Evolutionary conservation across 2,113 vertebrate species (phyloP).

Genomic region (Percina caprodes): DNA sequence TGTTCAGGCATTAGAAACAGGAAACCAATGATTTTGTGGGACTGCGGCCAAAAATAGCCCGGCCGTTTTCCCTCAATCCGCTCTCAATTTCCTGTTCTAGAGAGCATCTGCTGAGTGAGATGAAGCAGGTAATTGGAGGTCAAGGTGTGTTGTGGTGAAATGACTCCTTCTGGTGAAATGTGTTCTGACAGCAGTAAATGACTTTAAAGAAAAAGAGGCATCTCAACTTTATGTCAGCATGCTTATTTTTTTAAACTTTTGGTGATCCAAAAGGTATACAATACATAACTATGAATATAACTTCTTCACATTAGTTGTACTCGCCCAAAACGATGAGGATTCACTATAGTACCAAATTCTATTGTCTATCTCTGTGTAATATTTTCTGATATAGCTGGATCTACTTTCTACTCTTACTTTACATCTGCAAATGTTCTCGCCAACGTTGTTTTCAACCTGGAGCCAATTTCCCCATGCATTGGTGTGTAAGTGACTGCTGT

Average conservation of each 20-base stretch:
- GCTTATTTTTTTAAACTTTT: too few species aligned
- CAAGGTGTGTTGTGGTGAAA: conserved; percentile 22
- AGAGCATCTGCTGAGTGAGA: conserved; percentile 37
- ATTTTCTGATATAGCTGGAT: not conserved
- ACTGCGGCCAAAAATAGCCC: not conserved
- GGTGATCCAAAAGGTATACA: too few species aligned
- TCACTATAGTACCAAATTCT: not conserved
- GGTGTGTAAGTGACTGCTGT: too few species aligned
- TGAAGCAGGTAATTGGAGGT: conserved; percentile 59
- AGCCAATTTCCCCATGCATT: too few species aligned
- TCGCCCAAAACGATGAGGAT: not conserved
- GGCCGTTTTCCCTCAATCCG: conserved; percentile 9
- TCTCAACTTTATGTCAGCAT: too few species aligned
- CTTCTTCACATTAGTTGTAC: not conserved
- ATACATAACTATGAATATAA: too few species aligned
- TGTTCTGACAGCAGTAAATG: conserved; percentile 35
- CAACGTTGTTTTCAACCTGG: too few species aligned
- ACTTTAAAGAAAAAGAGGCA: not conserved
- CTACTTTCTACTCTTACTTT: not conserved
- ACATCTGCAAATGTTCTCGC: not conserved
- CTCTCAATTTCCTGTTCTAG: conserved; percentile 51
- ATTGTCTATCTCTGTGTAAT: not conserved
- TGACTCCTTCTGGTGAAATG: conserved; percentile 24
- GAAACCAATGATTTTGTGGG: conserved; percentile 8
- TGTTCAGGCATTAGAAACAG: conserved; percentile 7